phyloP scores from a whole-genome alignment of 2,888 invertebrate genomes.

The Caenorhabditis japonica region DNA sequence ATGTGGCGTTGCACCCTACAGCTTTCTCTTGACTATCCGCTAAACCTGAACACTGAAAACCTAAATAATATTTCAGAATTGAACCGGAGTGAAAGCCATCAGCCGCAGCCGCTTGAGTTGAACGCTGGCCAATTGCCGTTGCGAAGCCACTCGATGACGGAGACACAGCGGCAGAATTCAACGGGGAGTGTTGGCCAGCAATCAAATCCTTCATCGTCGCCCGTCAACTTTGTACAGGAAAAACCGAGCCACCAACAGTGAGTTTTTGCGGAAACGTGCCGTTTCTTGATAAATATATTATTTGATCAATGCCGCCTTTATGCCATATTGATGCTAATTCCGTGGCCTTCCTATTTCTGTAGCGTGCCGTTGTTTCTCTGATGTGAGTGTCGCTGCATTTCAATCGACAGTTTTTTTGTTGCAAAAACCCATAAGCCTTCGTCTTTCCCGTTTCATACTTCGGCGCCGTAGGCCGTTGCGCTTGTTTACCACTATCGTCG shows the following conservation, averaged over 20 bases:
- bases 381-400: background rate
- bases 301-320: too few relatives aligned
- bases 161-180: conserved; percentile 44
- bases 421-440: conserved; percentile 10
- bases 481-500: conserved; percentile 55
- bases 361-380: too few relatives aligned
- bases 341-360: too few relatives aligned
- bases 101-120: conserved; percentile 35
- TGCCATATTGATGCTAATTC: too few relatives aligned
- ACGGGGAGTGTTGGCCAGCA: conserved; percentile 40
- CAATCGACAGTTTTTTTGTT: conserved; percentile 26
- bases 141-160: conserved; percentile 54
- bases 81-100: conserved; percentile 46
- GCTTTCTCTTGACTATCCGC: too few relatives aligned
- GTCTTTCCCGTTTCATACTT: conserved; percentile 12
- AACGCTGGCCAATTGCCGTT: conserved; percentile 37
- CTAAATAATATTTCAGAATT: conserved; percentile 30
- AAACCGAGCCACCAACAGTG: conserved; percentile 58
- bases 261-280: conserved; percentile 14
- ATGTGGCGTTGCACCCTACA: too few relatives aligned
- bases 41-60: too few relatives aligned
- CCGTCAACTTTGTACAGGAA: conserved; percentile 39
- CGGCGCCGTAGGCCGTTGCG: conserved; percentile 11
- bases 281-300: too few relatives aligned
- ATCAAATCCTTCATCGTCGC: conserved; percentile 31